Percentiles rank a stretch among this genome's conserved stretches.
phyloP scores from a whole-genome alignment of 2,797 vertebrate species.

The Pogoniulus pusillus region DNA sequence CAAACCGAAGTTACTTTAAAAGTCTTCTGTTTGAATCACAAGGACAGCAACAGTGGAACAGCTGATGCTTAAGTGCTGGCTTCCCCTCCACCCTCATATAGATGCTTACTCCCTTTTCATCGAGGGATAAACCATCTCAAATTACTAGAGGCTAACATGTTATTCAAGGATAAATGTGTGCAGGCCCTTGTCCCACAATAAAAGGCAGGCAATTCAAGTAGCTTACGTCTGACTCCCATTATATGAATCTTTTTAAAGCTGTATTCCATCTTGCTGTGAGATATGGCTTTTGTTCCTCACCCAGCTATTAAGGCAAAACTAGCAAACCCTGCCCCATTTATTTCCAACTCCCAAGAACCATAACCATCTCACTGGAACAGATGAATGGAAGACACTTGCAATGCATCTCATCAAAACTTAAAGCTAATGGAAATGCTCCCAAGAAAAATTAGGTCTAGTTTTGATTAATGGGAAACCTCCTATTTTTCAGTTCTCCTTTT shows the following conservation, averaged over 20 bases:
- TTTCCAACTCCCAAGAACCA: not conserved
- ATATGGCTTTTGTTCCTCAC: not conserved
- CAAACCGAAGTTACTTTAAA: not conserved
- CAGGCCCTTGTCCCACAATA: slow-evolving; percentile 33
- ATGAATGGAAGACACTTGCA: not conserved
- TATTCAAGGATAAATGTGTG: slow-evolving; percentile 49
- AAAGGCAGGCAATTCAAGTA: slow-evolving; percentile 43
- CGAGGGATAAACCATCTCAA: slow-evolving; percentile 60
- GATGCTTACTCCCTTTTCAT: slow-evolving; percentile 50
- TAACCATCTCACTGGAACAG: not conserved
- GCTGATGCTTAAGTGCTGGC: slow-evolving; percentile 20
- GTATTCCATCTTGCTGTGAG: not conserved
- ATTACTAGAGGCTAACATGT: slow-evolving; percentile 48
- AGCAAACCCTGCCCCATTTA: not conserved
- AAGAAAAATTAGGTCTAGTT: not conserved
- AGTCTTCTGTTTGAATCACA: not conserved
- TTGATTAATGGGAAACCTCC: rapidly evolving
- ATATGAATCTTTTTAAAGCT: slow-evolving; percentile 15
- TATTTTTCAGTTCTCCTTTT: not conserved
- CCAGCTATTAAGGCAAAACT: not conserved
- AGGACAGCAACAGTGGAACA: slow-evolving; percentile 32
- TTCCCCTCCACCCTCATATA: not conserved
- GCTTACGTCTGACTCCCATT: slow-evolving; percentile 56
- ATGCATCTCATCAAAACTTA: not conserved
- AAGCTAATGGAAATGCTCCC: not conserved